phyloP scores from a whole-genome alignment of 2,113 vertebrate species.

The Pycnonotus jocosus region DNA sequence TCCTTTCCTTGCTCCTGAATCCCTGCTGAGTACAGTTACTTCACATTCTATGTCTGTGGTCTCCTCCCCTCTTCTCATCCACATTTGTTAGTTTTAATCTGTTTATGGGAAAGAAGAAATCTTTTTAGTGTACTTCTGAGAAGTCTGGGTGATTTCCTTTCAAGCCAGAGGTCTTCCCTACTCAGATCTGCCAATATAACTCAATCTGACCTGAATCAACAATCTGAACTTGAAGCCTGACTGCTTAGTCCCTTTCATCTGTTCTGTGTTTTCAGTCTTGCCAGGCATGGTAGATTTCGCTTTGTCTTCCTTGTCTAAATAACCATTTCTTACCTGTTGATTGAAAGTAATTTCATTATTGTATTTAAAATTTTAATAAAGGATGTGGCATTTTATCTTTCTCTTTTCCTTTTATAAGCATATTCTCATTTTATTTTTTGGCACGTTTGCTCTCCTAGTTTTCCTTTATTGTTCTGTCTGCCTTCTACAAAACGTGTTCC shows the following conservation, averaged over 20 bases:
- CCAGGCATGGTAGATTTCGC: too few species aligned
- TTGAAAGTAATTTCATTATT: not conserved
- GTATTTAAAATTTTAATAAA: not conserved
- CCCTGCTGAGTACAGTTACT: conserved; percentile 2
- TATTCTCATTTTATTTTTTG: not conserved
- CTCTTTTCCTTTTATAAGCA: not conserved
- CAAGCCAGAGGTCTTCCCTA: not conserved
- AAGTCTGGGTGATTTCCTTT: not conserved
- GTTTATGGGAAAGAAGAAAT: not conserved
- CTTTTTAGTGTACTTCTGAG: not conserved
- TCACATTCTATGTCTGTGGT: not conserved
- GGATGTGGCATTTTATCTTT: not conserved
- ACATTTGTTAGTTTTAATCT: not conserved
- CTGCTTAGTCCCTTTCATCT: not conserved
- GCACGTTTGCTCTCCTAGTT: not conserved
- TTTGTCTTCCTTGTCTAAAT: not conserved
- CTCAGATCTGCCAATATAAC: not conserved
- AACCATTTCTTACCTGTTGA: not conserved
- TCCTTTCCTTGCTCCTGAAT: not conserved
- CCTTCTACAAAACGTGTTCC: not conserved
- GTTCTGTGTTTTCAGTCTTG: not conserved
- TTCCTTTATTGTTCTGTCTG: not conserved
- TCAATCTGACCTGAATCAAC: not conserved
- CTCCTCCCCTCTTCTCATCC: not conserved
- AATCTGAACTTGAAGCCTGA: not conserved